Evolutionary conservation across 2,113 vertebrate genomes (phyloP), one percentile per base, ranked within the genome.

Genomic region (Puntigrus tetrazona): DNA sequence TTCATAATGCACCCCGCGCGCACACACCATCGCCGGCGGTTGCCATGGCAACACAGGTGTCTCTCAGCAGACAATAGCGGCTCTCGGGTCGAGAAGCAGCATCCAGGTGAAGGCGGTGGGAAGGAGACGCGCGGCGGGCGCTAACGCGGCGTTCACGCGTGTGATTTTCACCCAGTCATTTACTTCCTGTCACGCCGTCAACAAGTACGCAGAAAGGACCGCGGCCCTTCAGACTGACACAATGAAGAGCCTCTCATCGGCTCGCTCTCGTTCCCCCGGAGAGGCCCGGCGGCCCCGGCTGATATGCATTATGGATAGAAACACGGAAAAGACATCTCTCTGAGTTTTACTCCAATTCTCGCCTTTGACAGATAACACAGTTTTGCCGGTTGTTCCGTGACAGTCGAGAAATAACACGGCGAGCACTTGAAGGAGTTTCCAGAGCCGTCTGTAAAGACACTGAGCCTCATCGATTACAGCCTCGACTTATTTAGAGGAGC

Each of bases 1-100:
- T 80, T 87, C 57, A 73, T 77, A 45, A 61, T 89, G 81, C 86
- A 81, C 80, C 16, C 61, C 80, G 86, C 83, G 88, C 85, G 63
- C 82, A 78, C 87, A 85, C 18, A 88, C 77, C 81, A 89, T 79
- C 38, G n/a, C 59, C 50, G 65, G 7, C 7, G 2, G 67, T 89
- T 82, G 88, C 84, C 85, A 87, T 86, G 86, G 84, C 41, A 38
- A 82, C 77, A 52, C 38, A 77, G 84, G 69, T 78, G 79, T 84
- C 36, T 74, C 14, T 81, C 59, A 67, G 77, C 85, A 86, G 84
- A 86, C 78, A 86, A 82, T 75, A 82, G 78, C 57, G 59, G 20
- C 76, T 31, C 81, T 75, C 70, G 81, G 81, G 87, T 86, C 84
- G 63, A 25, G 70, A 70, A 67, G 22, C 84, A 85, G 82, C 80